Evolutionary conservation across 2,888 invertebrate genomes (phyloP), one percentile per base, ranked within the genome.

Genomic region (Onthophagus sagittarius): DNA sequence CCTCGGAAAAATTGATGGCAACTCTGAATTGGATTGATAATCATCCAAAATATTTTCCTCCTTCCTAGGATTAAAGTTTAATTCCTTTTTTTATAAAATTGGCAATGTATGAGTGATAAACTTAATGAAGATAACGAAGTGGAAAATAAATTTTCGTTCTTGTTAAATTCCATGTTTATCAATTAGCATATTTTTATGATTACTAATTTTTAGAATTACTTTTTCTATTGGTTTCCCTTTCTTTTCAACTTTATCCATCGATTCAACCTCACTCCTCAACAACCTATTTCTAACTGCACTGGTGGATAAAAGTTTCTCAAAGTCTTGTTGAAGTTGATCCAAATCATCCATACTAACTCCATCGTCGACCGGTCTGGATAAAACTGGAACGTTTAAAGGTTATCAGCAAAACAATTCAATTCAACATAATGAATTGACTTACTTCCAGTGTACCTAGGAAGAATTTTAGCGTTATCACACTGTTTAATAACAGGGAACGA

Each of bases 331-430:
- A 7, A 98, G 86, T 0, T 90, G 89, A 83, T 97, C 96, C 69
- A 97, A 86, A 82, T 98, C 97, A 79, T 97, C 97, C 88, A 96
- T 93, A 14, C 91, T 92, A 75, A 97, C 90, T 2, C 91, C 90
- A 80, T 95, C 95, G 74, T 93, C 93, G 1, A 90, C 87, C 39
- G 90, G 88, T 72, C 93, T 88, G 9, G 89, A 88, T 70, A 94
- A 85, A 23, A 93, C 90, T 81, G 75, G 69, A 80, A 79, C 65
- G 15, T 75, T 72, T 69, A 71, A 75, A 23, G n/a, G 31, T 13
- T 11, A 5, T 69, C 15, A 15, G 2, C 23, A 23, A 23, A 23
- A 23, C 23, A 23, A 23, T 23, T 3, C 23, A 23, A 23, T 1
- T 23, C 23, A 23, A n/a, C n/a, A n/a, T n/a, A n/a, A n/a, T 23